Percentiles rank a stretch among this genome's conserved stretches.
Conservation (phyloP, 2,888 invertebrate genomes). For the Pantelozetes paolii region DNA sequence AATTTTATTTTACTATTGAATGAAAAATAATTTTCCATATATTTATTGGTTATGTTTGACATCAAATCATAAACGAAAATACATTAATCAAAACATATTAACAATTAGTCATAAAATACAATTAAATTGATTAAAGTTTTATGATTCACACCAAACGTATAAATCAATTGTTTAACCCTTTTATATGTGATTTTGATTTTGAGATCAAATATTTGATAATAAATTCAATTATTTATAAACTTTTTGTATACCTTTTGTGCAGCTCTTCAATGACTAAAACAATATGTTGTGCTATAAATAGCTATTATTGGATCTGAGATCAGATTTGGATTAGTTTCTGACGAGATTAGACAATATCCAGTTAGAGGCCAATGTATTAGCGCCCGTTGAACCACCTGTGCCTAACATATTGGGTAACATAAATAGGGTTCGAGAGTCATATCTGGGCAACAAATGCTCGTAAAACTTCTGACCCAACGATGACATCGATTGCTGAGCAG, state of each 20-base stretch:
- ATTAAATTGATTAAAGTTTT: no score
- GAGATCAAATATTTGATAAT: not conserved
- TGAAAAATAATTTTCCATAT: no score
- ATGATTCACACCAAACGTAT: no score
- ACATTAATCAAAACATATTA: not conserved
- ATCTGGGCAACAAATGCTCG: constrained; percentile 15
- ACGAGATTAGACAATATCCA: constrained; percentile 31
- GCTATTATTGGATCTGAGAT: no score
- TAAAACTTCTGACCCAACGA: not conserved
- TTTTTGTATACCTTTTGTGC: no score
- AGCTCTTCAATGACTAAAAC: no score
- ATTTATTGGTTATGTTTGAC: not conserved
- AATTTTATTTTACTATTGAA: no score
- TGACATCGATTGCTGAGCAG: not conserved
- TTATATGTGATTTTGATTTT: not conserved
- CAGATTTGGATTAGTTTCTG: constrained; percentile 4
- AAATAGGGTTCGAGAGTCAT: not conserved
- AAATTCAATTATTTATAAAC: no score
- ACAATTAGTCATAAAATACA: no score
- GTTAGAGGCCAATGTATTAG: constrained; percentile 17
- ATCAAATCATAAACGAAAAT: not conserved
- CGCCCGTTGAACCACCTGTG: not conserved
- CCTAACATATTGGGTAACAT: constrained; percentile 10
- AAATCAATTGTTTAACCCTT: no score
- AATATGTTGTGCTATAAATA: no score